Conservation (phyloP, 1,140 invertebrate genomes). For the Bombus pyrosoma region DNA sequence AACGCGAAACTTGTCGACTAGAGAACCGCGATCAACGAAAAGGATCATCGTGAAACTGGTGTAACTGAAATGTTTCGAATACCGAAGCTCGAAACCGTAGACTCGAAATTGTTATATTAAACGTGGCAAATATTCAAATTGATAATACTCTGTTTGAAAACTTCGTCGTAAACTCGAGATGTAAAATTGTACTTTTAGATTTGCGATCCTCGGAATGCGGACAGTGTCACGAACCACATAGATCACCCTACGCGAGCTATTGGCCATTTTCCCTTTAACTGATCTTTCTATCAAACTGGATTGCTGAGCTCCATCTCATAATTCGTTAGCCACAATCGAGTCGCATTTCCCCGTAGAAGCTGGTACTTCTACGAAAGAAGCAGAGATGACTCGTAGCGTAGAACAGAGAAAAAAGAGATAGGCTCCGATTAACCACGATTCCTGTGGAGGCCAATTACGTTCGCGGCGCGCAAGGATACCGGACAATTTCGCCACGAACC, state of each 20-base stretch:
- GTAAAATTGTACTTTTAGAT: too few relatives aligned
- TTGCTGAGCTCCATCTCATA: background rate
- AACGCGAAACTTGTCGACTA: background rate
- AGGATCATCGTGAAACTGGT: background rate
- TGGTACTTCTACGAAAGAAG: background rate
- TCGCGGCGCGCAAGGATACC: slow-evolving; percentile 22
- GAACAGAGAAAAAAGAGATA: background rate
- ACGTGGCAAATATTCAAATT: too few relatives aligned
- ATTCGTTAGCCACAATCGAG: background rate
- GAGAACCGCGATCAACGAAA: background rate
- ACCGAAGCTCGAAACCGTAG: too few relatives aligned
- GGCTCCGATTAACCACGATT: slow-evolving; percentile 46
- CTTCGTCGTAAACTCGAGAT: too few relatives aligned
- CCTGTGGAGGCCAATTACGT: slow-evolving; percentile 43
- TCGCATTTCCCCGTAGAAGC: background rate
- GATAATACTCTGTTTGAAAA: too few relatives aligned
- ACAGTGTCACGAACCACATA: too few relatives aligned
- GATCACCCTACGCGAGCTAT: background rate
- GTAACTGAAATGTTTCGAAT: background rate
- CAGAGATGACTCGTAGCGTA: background rate
- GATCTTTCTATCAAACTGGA: background rate
- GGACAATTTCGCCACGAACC: slow-evolving; percentile 35
- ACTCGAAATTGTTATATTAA: too few relatives aligned
- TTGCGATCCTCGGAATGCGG: too few relatives aligned
- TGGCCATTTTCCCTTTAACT: background rate